Percentiles rank a stretch among this genome's conserved stretches.
Conservation (phyloP, 2,797 vertebrate genomes). For the Halcyon smyrnensis region DNA sequence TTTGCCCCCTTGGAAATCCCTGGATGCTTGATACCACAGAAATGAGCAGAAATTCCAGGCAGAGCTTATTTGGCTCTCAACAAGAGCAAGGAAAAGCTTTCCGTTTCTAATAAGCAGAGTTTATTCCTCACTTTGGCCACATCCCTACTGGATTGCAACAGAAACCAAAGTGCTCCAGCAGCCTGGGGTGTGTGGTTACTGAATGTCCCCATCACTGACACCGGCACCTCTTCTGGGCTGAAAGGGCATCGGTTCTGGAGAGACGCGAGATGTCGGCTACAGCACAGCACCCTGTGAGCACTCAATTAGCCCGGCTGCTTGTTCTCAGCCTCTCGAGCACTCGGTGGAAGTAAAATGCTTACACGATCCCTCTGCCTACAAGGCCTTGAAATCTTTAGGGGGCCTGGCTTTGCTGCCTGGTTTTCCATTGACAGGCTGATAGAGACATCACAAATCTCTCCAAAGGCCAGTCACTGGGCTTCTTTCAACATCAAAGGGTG, state of each 20-base stretch:
- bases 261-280: not conserved
- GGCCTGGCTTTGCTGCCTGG: constrained; percentile 37
- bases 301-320: not conserved
- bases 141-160: not conserved
- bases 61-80: not conserved
- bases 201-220: not conserved
- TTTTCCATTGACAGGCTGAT: constrained; percentile 65
- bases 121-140: not conserved
- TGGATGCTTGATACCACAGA: not conserved
- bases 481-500: constrained; percentile 73
- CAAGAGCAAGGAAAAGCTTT: not conserved
- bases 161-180: not conserved
- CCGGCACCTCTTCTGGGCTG: not conserved
- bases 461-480: constrained; percentile 54
- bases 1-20: not conserved
- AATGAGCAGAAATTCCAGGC: not conserved
- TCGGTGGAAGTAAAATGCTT: constrained; percentile 32
- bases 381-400: constrained; percentile 52
- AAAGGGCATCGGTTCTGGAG: not conserved
- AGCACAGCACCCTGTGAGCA: not conserved
- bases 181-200: not conserved
- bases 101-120: not conserved
- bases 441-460: constrained; percentile 73
- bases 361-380: not conserved
- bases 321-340: not conserved